phyloP scores from a whole-genome alignment of 2,797 vertebrate genomes.

The Sternotherus odoratus region DNA sequence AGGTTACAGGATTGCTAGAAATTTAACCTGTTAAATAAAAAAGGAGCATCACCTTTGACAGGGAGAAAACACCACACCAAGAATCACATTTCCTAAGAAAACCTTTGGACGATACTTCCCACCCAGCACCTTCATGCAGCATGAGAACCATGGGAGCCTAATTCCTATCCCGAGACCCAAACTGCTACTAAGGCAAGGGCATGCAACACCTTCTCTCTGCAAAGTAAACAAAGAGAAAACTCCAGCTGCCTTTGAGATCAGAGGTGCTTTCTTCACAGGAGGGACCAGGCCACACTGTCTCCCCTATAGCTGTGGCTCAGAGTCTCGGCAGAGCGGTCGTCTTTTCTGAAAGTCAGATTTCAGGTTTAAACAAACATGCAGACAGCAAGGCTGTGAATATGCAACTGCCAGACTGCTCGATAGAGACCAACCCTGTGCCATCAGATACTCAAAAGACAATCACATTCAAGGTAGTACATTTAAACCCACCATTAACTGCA shows the following conservation, averaged over 20 bases:
- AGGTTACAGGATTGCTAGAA: not conserved
- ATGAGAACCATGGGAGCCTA: fast-evolving
- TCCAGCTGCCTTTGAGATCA: not conserved
- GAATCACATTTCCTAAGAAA: not conserved
- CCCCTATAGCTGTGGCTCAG: not conserved
- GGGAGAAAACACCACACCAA: not conserved
- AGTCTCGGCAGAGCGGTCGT: not conserved
- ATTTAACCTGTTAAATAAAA: fast-evolving
- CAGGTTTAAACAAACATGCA: fast-evolving
- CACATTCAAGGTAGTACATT: fast-evolving
- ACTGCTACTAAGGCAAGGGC: not conserved
- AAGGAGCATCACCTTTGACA: not conserved
- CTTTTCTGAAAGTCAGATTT: not conserved
- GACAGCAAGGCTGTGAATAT: not conserved
- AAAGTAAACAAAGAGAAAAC: not conserved
- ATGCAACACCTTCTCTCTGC: fast-evolving
- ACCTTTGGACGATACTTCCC: fast-evolving
- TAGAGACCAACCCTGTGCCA: fast-evolving
- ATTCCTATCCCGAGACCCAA: not conserved
- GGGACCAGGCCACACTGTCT: not conserved
- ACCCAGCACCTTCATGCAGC: fast-evolving
- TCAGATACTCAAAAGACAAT: not conserved
- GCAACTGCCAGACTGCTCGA: not conserved
- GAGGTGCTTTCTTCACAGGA: not conserved
- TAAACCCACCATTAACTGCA: not conserved